Conservation (phyloP, 2,113 vertebrate species). For the Hoplias malabaricus region DNA sequence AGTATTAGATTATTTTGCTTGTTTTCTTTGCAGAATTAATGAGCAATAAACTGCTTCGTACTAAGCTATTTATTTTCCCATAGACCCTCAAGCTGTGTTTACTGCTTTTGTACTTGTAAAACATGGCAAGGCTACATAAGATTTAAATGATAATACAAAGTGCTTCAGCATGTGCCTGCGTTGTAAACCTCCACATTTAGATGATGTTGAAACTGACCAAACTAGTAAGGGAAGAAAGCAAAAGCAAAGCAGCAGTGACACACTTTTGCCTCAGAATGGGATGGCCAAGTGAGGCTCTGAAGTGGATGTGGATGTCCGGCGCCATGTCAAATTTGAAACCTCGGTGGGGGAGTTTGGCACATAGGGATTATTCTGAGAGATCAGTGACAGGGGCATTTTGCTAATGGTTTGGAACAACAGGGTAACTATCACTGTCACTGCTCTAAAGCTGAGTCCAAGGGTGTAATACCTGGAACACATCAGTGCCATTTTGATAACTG, state of each 20-base stretch:
- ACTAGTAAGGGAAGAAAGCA: not conserved
- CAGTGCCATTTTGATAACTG: too few relatives aligned
- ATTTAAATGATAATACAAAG: not conserved
- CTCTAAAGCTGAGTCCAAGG: constrained; percentile 45
- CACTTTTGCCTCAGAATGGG: not conserved
- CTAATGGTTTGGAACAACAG: not conserved
- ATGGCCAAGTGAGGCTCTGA: not conserved
- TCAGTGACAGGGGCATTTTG: not conserved
- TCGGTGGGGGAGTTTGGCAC: not conserved
- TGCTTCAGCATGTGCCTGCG: not conserved
- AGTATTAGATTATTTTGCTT: not conserved
- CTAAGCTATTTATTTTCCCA: not conserved
- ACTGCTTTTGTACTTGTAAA: not conserved
- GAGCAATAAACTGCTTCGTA: not conserved
- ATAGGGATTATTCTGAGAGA: constrained; percentile 3
- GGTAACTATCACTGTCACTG: not conserved
- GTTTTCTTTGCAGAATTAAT: not conserved
- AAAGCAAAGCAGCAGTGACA: not conserved
- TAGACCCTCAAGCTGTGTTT: not conserved
- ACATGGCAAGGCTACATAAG: not conserved
- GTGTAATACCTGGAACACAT: too few relatives aligned
- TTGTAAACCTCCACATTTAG: not conserved
- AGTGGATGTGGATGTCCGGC: constrained; percentile 3
- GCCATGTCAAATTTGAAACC: not conserved
- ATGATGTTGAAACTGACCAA: not conserved